These are phyloP conservation scores for Chionoecetes opilio DNA, from an alignment of 1,140 invertebrate species.

Conservation along the genomic window DNA sequence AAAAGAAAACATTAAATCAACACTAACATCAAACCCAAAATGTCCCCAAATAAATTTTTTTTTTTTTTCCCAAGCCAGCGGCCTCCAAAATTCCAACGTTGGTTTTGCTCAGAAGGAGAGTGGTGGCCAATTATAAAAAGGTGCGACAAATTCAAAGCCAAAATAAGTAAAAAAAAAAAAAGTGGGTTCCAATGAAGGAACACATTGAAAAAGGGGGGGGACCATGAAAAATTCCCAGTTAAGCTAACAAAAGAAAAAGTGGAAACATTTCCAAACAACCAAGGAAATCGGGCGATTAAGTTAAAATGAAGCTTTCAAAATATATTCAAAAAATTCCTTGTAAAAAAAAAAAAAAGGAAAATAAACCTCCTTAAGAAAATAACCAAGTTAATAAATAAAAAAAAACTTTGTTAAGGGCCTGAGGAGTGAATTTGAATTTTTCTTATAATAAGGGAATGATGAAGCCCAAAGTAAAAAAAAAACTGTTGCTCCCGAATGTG, in stretches of 20 bases:
- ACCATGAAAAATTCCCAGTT: neutral
- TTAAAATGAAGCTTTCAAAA: neutral
- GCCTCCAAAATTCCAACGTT: no score
- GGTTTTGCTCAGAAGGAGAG: neutral
- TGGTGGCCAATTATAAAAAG: neutral
- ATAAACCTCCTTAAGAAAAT: conserved; percentile 80
- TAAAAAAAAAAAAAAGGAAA: no score
- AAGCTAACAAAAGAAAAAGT: neutral
- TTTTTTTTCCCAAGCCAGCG: no score
- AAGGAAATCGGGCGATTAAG: neutral
- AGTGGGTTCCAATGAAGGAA: neutral
- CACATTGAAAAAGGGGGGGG: no score
- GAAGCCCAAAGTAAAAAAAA: conserved; percentile 86
- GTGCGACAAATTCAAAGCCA: no score
- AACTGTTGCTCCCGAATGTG: conserved; percentile 86
- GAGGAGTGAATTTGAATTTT: conserved; percentile 84
- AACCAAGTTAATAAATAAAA: neutral
- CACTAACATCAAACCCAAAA: no score
- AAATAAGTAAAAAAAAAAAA: neutral
- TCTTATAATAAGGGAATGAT: conserved; percentile 87
- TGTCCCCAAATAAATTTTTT: no score
- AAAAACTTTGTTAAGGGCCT: conserved; percentile 80
- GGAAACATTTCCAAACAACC: no score
- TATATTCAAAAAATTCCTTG: neutral
- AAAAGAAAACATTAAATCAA: no score